A percentile compares a stretch with the other conserved stretches of the same genome.
Evolutionary conservation across 2,797 vertebrate genomes (phyloP).

Genomic region (Notolepis coatsorum): DNA sequence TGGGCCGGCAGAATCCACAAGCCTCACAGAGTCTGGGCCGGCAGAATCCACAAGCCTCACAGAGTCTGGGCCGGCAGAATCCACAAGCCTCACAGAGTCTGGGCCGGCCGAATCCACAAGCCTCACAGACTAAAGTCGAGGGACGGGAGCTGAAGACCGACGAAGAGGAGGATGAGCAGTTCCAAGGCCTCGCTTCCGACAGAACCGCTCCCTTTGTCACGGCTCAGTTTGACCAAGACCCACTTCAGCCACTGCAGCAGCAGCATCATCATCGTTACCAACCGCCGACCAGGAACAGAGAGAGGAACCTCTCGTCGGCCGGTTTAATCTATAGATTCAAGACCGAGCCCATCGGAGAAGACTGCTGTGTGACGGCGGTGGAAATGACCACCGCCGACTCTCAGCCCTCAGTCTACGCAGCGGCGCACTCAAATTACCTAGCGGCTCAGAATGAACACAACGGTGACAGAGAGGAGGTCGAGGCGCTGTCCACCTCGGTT

Average conservation of each 20-base stretch:
- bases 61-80: no score
- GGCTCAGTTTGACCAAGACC: slow-evolving; percentile 39
- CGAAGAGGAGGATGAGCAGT: no score
- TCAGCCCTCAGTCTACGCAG: neutral
- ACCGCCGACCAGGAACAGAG: slow-evolving; percentile 25
- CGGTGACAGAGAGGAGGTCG: neutral
- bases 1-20: no score
- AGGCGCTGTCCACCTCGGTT: neutral
- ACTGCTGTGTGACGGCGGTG: neutral
- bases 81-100: no score
- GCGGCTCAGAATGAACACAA: no score
- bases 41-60: no score
- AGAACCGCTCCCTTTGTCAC: slow-evolving; percentile 12
- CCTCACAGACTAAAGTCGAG: no score
- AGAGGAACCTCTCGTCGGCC: slow-evolving; percentile 7
- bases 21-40: no score
- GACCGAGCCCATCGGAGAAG: slow-evolving; percentile 1
- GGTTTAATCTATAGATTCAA: slow-evolving; percentile 6
- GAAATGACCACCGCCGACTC: neutral
- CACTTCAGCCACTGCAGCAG: slow-evolving; percentile 38
- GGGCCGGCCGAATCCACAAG: no score
- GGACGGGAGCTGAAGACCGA: neutral
- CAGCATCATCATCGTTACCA: slow-evolving; percentile 50
- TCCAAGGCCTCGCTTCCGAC: neutral
- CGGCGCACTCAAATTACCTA: no score